Evolutionary conservation across 2,888 invertebrate species (phyloP), one percentile per base, ranked within the genome.

Genomic region (Neria commutata): DNA sequence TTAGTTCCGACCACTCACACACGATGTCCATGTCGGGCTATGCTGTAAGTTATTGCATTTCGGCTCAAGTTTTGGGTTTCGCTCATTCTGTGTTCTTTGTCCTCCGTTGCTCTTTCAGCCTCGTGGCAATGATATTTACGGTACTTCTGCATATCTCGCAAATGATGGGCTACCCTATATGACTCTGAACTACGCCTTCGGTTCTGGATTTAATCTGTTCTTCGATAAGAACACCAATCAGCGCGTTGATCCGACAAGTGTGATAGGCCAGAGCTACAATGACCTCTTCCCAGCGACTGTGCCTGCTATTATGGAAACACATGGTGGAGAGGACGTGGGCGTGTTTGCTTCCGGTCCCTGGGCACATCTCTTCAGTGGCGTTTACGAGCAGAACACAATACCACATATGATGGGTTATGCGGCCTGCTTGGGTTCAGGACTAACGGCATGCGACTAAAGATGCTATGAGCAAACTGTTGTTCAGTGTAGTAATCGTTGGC

Each of bases 311-410:
- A 64, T 65, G 2, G 91, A 90, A 73, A 91, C 91, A 0, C 91
- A 91, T 67, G 90, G 90, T 0, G 91, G 90, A 0, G 92, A 93
- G 65, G 93, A 93, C 74, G 92, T 93, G 0, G 88, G 87, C 0
- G 88, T 93, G 0, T 92, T 88, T 77, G 92, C 92, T 0, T 83
- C 82, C 1, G 94, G 89, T 24, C 92, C 91, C 0, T 90, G 90
- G 89, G 83, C 91, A 0, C 92, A 94, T 74, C 83, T 94, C 1
- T 91, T 94, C 74, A 87, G 88, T 0, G 92, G 92, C 0, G 88
- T 87, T 54, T 88, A 89, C 68, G 92, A 94, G 70, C 91, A 94
- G 80, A 89, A 88, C 75, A 88, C 85, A 69, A 87, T 94, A 55
- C 91, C 93, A 0, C 90, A 92, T 70, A 87, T 90, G 8, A 86